Conservation (phyloP, 2,797 vertebrate genomes). For the Taenioides sp. region DNA sequence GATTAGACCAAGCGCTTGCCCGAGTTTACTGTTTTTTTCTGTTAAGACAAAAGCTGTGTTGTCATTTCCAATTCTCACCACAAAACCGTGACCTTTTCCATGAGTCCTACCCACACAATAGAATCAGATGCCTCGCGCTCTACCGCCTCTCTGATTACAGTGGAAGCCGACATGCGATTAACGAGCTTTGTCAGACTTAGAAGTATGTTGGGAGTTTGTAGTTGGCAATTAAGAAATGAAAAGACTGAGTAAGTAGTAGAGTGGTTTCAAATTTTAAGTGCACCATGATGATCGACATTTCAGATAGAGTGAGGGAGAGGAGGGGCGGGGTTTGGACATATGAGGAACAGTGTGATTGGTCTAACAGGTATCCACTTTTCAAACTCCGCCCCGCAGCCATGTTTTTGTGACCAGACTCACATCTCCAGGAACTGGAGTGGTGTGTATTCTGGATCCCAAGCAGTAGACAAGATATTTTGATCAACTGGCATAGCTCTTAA, state of each 20-base stretch:
- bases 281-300: conserved; percentile 1
- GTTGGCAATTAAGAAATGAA: not conserved
- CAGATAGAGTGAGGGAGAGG: too few relatives aligned
- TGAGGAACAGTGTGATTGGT: too few relatives aligned
- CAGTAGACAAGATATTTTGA: too few relatives aligned
- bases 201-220: conserved; percentile 16
- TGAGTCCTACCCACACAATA: conserved; percentile 35
- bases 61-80: conserved; percentile 45
- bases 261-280: conserved; percentile 1
- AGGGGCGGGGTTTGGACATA: too few relatives aligned
- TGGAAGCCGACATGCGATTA: conserved; percentile 34
- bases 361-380: too few relatives aligned
- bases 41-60: conserved; percentile 50
- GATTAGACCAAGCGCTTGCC: conserved; percentile 44
- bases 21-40: conserved; percentile 25
- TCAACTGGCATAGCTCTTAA: too few relatives aligned
- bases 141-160: conserved; percentile 31
- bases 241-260: conserved; percentile 9
- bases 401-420: too few relatives aligned
- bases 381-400: too few relatives aligned
- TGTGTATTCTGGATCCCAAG: too few relatives aligned
- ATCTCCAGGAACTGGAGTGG: too few relatives aligned
- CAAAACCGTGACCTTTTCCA: conserved; percentile 57
- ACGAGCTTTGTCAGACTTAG: conserved; percentile 23
- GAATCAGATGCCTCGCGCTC: conserved; percentile 33